Evolutionary conservation across 2,888 invertebrate species (phyloP), one percentile per base, ranked within the genome.

Genomic region (Acleris literana): DNA sequence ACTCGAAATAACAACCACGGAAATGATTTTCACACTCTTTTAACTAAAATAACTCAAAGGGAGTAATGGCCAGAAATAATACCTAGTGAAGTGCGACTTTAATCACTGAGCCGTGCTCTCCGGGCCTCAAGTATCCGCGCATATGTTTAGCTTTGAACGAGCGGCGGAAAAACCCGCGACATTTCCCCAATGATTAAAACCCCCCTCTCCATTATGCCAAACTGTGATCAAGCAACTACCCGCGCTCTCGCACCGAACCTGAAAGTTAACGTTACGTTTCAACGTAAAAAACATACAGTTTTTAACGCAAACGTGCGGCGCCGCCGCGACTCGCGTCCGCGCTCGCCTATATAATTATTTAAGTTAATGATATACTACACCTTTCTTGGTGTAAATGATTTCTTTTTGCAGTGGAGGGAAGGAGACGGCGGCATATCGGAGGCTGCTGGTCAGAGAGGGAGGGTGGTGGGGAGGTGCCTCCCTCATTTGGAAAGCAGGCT

Each of bases 101-200:
- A 39, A 39, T 39, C 39, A 39, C 39, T 39, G 13, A 39, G 39
- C 39, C 9, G 39, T 11, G 9, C 33, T 33, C 11, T 7, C 13
- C 39, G 39, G 13, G 55, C 60, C 64, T 54, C 25, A 52, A 63
- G 52, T 63, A 59, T 64, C 64, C 53, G 39, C 46, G 65, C 65
- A 66, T 66, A 66, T 61, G 52, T 62, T 66, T 58, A 57, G 59
- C 58, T 69, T 66, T 62, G 61, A 64, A 57, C 46, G 29, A 46
- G 17, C 46, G 25, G 18, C 46, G 51, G 55, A 61, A 65, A 65
- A 65, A 29, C 63, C 69, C 71, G 77, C 78, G 71, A 85, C 83
- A 88, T 89, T 88, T 87, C 91, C 89, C 90, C 89, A 88, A 89
- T 91, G 90, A 90, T 88, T 87, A 88, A 86, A 88, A 85, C 82